Evolutionary conservation across 2,888 invertebrate species (phyloP), one percentile per base, ranked within the genome.

Genomic region (Geophilus truncorum): DNA sequence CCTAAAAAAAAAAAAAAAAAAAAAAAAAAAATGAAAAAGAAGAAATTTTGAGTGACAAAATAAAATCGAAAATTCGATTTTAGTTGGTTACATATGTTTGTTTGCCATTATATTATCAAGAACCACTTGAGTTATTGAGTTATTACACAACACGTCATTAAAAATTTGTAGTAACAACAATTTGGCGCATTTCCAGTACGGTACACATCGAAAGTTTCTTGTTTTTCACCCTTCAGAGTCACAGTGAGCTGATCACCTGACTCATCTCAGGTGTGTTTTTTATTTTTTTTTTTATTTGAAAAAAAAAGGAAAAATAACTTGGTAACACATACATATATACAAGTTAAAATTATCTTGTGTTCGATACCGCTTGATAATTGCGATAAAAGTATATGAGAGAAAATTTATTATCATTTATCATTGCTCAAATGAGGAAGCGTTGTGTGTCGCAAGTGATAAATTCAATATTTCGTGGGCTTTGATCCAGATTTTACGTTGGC

Each of bases 221-320:
- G 23, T 10, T 70, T 70, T 70, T 28, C 25, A 25, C 70, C 70
- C 70, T 70, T n/a, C n/a, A 28, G 15, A 70, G 70, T 70, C 25
- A 70, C 70, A 70, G 70, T 70, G 70, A 70, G 28, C 70, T 70
- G 70, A 28, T 70, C 70, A 28, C 28, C n/a, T 70, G 70, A 70
- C 70, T 70, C 70, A 70, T 70, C 70, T 70, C 70, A 70, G 70
- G 70, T 70, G 70, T 25, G 70, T 28, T 70, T 51, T 40, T 40
- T n/a, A 40, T 21, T n/a, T n/a, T n/a, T n/a, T n/a, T n/a, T n/a
- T n/a, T n/a, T n/a, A n/a, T n/a, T n/a, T n/a, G n/a, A n/a, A n/a
- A n/a, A n/a, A n/a, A n/a, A n/a, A n/a, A n/a, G n/a, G 18, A n/a
- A 18, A 45, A 45, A 4, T 6, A n/a, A n/a, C n/a, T n/a, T n/a